These are phyloP conservation scores for Poicephalus meyeri DNA, from an alignment of 2,113 vertebrate species.

Conservation along the genomic window DNA sequence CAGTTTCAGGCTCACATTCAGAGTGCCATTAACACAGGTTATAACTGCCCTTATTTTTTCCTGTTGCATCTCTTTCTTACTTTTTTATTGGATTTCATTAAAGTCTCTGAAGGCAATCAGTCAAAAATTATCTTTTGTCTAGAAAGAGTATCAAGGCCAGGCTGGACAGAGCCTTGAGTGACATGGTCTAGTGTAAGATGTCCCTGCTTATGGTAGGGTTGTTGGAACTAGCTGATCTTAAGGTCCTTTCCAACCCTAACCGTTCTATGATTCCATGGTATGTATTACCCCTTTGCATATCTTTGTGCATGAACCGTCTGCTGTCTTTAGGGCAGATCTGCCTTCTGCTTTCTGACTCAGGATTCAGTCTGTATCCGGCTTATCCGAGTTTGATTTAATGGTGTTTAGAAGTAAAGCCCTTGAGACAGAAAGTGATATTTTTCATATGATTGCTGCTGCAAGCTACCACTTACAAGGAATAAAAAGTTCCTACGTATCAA, in stretches of 20 bases:
- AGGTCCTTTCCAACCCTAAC: neutral
- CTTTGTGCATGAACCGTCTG: neutral
- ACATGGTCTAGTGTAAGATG: neutral
- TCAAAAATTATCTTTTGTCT: neutral
- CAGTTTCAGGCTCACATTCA: neutral
- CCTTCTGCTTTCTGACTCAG: neutral
- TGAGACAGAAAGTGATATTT: neutral
- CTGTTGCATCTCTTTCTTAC: neutral
- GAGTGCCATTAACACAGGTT: neutral
- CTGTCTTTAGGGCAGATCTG: neutral
- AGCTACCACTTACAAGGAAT: neutral
- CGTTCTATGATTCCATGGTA: neutral
- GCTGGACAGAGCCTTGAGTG: neutral
- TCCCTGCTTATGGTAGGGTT: neutral
- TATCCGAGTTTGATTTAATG: neutral
- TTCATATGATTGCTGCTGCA: neutral
- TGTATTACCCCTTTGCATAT: neutral
- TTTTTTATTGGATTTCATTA: neutral
- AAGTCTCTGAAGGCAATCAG: neutral
- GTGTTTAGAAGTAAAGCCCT: neutral
- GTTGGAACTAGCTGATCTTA: neutral
- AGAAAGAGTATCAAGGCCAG: neutral
- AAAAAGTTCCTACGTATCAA: neutral
- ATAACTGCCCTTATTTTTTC: neutral
- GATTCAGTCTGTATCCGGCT: neutral